Evolutionary conservation across 1,140 invertebrate species (phyloP).

Genomic region (Zelostemma sp.): DNA sequence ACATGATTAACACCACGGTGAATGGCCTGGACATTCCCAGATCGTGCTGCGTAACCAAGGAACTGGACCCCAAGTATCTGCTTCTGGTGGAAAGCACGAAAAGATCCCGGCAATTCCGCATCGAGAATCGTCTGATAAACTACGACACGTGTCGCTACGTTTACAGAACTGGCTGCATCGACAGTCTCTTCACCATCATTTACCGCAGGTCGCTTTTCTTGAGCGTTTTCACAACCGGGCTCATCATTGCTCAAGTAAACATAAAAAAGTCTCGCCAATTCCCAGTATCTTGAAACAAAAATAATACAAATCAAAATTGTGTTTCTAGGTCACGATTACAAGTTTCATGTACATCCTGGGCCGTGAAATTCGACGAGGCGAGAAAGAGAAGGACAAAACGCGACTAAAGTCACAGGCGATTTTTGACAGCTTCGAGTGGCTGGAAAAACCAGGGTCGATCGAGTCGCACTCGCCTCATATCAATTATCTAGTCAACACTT

Average conservation of each 20-base stretch:
- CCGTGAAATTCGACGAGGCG: slow-evolving; percentile 16
- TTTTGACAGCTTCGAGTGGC: slow-evolving; percentile 29
- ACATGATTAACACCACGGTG: slow-evolving; percentile 33
- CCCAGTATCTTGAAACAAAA: too few species aligned
- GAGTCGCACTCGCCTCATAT: slow-evolving; percentile 35
- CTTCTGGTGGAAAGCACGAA: slow-evolving; percentile 33
- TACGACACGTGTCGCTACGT: slow-evolving; percentile 41
- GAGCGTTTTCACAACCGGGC: slow-evolving; percentile 12
- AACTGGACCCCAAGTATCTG: slow-evolving; percentile 41
- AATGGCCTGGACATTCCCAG: slow-evolving; percentile 36
- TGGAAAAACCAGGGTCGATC: slow-evolving; percentile 28
- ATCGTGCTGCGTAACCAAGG: slow-evolving; percentile 37
- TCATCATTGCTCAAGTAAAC: slow-evolving; percentile 35
- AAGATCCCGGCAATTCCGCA: slow-evolving; percentile 16
- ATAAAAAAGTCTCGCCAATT: not conserved
- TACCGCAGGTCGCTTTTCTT: slow-evolving; percentile 32
- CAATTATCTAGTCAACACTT: slow-evolving; percentile 25
- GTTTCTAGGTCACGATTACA: slow-evolving; percentile 26
- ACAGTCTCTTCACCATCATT: slow-evolving; percentile 31
- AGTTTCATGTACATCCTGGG: slow-evolving; percentile 30
- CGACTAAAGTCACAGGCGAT: slow-evolving; percentile 20
- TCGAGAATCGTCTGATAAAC: slow-evolving; percentile 23
- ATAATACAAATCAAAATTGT: too few species aligned
- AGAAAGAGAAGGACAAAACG: slow-evolving; percentile 22
- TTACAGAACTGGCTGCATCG: slow-evolving; percentile 38